Conservation (phyloP, 2,797 vertebrate species). For the Leptodactylus fallax region DNA sequence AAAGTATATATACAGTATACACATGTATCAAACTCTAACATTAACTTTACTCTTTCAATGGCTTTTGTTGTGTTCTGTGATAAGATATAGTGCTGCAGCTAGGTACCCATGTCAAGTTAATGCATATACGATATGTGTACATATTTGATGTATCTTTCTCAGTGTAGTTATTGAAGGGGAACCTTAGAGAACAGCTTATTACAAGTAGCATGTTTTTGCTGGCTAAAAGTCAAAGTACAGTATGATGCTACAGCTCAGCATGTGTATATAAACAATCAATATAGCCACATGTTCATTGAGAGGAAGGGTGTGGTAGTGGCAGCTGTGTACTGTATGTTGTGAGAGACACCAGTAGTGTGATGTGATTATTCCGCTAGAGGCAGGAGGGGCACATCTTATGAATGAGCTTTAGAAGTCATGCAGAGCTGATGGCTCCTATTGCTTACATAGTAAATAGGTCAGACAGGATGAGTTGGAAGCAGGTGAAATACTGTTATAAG, state of each 20-base stretch:
- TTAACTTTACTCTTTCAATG: too few relatives aligned
- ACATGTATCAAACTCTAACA: too few relatives aligned
- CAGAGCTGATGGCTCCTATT: not conserved
- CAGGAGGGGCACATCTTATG: not conserved
- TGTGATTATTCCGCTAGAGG: not conserved
- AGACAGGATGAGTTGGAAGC: not conserved
- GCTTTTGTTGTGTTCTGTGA: too few relatives aligned
- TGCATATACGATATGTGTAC: too few relatives aligned
- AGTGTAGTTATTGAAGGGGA: too few relatives aligned
- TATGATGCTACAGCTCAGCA: not conserved
- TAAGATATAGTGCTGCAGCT: too few relatives aligned
- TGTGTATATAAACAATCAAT: slow-evolving; percentile 4
- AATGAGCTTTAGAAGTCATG: slow-evolving; percentile 1
- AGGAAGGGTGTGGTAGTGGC: slow-evolving; percentile 19
- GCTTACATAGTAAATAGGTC: not conserved
- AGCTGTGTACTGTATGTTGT: slow-evolving; percentile 5
- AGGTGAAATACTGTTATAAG: slow-evolving; percentile 1
- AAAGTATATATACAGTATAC: too few relatives aligned
- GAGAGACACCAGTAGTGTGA: not conserved
- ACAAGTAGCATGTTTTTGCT: slow-evolving; percentile 9
- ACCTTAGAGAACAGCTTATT: not conserved
- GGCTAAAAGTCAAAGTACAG: not conserved
- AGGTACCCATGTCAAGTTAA: too few relatives aligned
- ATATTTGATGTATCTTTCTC: too few relatives aligned
- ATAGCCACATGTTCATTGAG: not conserved